Base-by-base conservation (phyloP, 1,140 invertebrate genomes). In the Procambarus clarkii region DNA sequence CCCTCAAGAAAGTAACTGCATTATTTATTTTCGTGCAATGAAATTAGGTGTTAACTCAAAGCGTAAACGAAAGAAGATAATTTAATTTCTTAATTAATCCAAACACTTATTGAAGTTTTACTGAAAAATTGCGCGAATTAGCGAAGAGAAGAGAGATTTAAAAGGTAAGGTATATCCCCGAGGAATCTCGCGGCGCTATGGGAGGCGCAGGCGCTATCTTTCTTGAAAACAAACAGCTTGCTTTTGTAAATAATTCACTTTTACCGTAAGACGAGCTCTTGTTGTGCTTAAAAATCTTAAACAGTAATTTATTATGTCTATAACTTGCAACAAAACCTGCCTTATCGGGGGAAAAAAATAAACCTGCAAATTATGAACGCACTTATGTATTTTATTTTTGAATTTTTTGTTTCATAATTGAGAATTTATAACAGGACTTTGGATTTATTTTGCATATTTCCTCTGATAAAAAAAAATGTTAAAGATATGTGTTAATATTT, bases 211-310 rank as follows among this genome's bases (percentile, higher is more conserved):
- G 89, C 89, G 89, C 89, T 91, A 64, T 69, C 24, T 78, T 86
- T 44, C 89, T 85, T 91, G 76, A 91, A 91, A 91, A 91, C 89
- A 91, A 85, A 91, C 82, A 84, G 69, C 58, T 88, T 86, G 76
- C 81, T 83, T 91, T 69, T 85, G 76, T 85, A 85, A 84, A 85
- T 85, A 50, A 44, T 48, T 74, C 34, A 80, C 54, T 80, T 48
- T 18, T 69, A 3, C 24, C 5, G 13, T 9, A 54, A 54, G 8
- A 54, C 8, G 8, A 54, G 50, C 50, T 13, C 8, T 54, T 54
- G 8, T 54, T 13, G 13, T 54, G 50, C 50, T 9, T 54, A 13
- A 54, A 54, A 54, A 54, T 54, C 13, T 9, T 54, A 9, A 54
- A 54, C 4, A 4, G 44, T 71, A 45, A 9, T 46, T 46, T 69